Evolutionary conservation across 92 coral and sea anemone species (phyloP), one percentile per base, ranked within the genome.

Genomic region (Zoanthus sansibaricus): DNA sequence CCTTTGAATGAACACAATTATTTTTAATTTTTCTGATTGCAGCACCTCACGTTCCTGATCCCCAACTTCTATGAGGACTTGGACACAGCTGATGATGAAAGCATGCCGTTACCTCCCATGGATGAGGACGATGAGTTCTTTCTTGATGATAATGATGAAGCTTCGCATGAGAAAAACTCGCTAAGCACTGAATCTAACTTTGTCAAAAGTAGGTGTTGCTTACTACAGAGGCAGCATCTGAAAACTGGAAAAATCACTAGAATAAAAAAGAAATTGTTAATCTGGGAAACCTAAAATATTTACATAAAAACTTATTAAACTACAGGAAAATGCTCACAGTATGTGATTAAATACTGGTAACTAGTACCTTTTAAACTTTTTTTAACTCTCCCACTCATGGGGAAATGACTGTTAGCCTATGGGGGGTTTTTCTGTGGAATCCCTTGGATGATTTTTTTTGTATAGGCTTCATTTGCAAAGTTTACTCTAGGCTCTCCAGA

Each of bases 11-110:
- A 37, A 37, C 42, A 37, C 14, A 58, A 17, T 58, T 12, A 1
- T 16, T 58, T 58, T 5, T 2, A 62, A 62, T 62, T 62, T 42
- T 75, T 73, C 69, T 3, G 75, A 7, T 31, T 48, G n/a, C 83
- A 96, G 99, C 99, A 94, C 31, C 82, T 96, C 56, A 91, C 96
- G 5, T 72, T 87, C 61, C 93, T 96, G 37, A 88, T 96, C n/a
- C 99, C 99, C 11, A 91, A 95, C 89, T 96, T 96, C 87, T 96
- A 94, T 71, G 99, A 96, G 48, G 95, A 96, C 92, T 90, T 96
- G 99, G 99, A 96, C 54, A 76, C 90, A 9, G 86, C 95, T 21
- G 99, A 96, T 52, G 99, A 96, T 74, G 92, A 87, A 73, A 94
- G 98, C 71, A 94, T 96, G 96, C 99, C 99, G 7, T 91, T 96